Conservation (phyloP, 2,888 invertebrate species). For the Leucophenga montana region DNA sequence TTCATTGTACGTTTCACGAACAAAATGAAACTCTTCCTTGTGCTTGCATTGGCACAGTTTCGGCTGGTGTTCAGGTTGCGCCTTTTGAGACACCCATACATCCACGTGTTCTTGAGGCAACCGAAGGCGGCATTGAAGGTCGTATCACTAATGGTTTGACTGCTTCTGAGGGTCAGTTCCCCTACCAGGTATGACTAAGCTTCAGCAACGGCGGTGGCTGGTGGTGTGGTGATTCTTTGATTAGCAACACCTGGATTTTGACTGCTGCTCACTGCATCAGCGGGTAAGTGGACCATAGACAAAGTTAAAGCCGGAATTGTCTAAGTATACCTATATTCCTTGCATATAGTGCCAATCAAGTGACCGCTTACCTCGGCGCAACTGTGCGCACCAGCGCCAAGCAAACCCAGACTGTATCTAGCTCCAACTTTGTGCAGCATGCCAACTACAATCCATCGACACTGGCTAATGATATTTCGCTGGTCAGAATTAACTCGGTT, state of each 20-base stretch:
- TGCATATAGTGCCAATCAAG: conserved; percentile 50
- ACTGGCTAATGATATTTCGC: conserved; percentile 62
- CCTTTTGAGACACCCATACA: conserved; percentile 46
- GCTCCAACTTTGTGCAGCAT: conserved; percentile 67
- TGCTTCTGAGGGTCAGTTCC: conserved; percentile 52
- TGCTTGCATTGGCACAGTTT: conserved; percentile 56
- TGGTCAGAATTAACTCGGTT: conserved; percentile 57
- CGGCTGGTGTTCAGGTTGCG: conserved; percentile 42
- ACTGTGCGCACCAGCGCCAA: conserved; percentile 56
- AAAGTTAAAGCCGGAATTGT: too few relatives aligned
- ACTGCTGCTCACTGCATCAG: conserved; percentile 59
- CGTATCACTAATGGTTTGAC: conserved; percentile 62
- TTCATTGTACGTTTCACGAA: not conserved
- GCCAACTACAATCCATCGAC: conserved; percentile 55
- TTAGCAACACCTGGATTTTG: conserved; percentile 46
- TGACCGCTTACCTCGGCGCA: conserved; percentile 57
- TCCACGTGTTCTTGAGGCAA: conserved; percentile 49
- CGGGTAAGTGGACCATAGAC: conserved; percentile 52
- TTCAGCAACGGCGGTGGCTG: conserved; percentile 52
- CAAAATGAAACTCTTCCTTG: conserved; percentile 57
- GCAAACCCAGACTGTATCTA: conserved; percentile 49
- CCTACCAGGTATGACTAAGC: conserved; percentile 55
- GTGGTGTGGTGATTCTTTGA: conserved; percentile 60
- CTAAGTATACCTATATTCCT: too few relatives aligned
- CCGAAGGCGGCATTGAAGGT: conserved; percentile 43